Conservation (phyloP, 2,797 vertebrate species). For the Anguilla marmorata region DNA sequence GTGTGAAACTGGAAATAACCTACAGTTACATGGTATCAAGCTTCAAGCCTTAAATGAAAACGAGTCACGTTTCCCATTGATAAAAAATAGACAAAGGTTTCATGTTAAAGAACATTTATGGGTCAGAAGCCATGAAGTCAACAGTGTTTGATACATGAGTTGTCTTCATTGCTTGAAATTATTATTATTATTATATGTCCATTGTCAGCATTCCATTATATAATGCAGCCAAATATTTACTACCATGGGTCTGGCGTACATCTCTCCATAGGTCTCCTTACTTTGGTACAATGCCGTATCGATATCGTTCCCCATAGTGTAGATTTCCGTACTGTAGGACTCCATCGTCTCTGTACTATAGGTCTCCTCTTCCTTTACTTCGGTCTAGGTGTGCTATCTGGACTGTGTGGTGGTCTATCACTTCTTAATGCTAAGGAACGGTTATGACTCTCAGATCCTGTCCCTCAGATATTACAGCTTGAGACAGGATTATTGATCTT, state of each 20-base stretch:
- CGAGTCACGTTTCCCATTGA: no score
- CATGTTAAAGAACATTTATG: no score
- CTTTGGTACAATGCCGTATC: neutral
- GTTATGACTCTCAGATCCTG: constrained; percentile 52
- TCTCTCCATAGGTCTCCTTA: neutral
- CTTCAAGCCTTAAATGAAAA: no score
- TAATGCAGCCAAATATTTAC: neutral
- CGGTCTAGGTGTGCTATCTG: constrained; percentile 39
- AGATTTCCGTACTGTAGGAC: neutral
- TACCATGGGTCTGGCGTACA: neutral
- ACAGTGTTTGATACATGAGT: no score
- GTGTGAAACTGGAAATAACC: no score
- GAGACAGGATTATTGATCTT: constrained; percentile 73
- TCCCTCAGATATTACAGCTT: constrained; percentile 64
- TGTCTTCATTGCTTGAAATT: neutral
- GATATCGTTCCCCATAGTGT: neutral
- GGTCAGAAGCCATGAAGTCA: no score
- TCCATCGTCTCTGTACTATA: neutral
- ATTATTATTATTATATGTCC: neutral
- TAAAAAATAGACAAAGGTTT: no score
- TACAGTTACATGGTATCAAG: no score
- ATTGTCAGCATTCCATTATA: neutral
- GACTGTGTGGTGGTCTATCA: constrained; percentile 24
- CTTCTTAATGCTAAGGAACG: constrained; percentile 65
- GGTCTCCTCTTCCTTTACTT: constrained; percentile 47